A percentile compares a stretch with the other conserved stretches of the same genome.
phyloP scores from a whole-genome alignment of 2,113 vertebrate species.

The Cyanoramphus novaezelandiae region DNA sequence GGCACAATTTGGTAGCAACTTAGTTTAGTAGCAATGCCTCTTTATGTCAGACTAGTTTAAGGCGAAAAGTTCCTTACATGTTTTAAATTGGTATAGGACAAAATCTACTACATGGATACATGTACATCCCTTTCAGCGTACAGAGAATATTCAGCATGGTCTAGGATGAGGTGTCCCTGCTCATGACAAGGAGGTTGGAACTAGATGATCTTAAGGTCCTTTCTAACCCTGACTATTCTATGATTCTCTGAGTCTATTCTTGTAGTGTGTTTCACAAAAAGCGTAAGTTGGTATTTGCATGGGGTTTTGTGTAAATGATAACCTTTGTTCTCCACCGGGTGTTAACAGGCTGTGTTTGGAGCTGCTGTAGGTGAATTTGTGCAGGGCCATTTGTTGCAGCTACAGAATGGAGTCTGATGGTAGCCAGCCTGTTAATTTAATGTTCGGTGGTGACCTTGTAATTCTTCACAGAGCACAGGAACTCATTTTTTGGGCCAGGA shows the following conservation, averaged over 20 bases:
- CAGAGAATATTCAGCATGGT: accelerated
- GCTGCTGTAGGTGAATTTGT: not conserved
- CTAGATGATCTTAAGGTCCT: not conserved
- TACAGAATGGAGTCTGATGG: not conserved
- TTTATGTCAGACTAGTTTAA: not conserved
- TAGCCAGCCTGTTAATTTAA: not conserved
- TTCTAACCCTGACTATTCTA: not conserved
- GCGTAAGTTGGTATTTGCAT: not conserved
- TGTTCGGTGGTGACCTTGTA: not conserved
- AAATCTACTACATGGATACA: not conserved
- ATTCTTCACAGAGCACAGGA: not conserved
- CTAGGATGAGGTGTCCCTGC: not conserved
- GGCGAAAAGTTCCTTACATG: not conserved
- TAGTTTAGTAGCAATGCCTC: not conserved
- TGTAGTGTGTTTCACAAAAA: not conserved
- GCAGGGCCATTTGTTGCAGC: not conserved
- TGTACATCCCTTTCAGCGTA: not conserved
- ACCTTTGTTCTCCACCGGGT: not conserved
- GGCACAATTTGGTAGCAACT: not conserved
- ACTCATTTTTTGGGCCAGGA: not conserved
- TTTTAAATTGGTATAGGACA: not conserved
- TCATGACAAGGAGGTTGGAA: not conserved
- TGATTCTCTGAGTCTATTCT: not conserved
- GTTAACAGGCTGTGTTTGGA: not conserved
- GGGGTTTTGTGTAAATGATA: not conserved